A percentile compares a stretch with the other conserved stretches of the same genome.
phyloP scores from a whole-genome alignment of 2,888 invertebrate genomes.

The Cryptocephalus primarius region DNA sequence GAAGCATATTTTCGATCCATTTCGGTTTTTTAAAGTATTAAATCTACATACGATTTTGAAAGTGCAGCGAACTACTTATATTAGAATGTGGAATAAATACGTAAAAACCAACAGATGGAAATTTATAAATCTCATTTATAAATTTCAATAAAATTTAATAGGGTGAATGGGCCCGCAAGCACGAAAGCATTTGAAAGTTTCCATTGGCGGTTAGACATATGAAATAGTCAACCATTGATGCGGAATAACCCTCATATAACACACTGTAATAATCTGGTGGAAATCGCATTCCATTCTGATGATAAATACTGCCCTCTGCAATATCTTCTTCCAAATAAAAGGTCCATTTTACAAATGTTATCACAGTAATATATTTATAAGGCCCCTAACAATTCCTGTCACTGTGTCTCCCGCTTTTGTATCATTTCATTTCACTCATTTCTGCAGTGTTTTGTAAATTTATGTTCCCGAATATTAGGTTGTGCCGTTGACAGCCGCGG shows the following conservation, averaged over 20 bases:
- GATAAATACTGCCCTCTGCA: slow-evolving; percentile 36
- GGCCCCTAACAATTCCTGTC: slow-evolving; percentile 22
- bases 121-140: too few species aligned
- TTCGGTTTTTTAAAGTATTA: too few species aligned
- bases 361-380: slow-evolving; percentile 40
- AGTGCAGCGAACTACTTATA: too few species aligned
- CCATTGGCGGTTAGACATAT: slow-evolving; percentile 26
- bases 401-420: slow-evolving; percentile 15
- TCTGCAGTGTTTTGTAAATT: slow-evolving; percentile 43
- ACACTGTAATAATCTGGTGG: slow-evolving; percentile 25
- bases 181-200: slow-evolving; percentile 9
- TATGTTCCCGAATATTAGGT: slow-evolving; percentile 45
- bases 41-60: too few species aligned
- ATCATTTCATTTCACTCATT: slow-evolving; percentile 36
- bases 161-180: too few species aligned
- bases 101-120: too few species aligned
- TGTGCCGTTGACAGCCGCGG: slow-evolving; percentile 30
- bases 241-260: slow-evolving; percentile 19
- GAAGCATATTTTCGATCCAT: too few species aligned
- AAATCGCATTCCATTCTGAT: slow-evolving; percentile 33
- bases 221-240: slow-evolving; percentile 29
- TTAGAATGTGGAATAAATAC: too few species aligned
- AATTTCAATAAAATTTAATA: too few species aligned
- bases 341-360: slow-evolving; percentile 40
- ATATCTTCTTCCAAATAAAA: slow-evolving; percentile 39